phyloP scores from a whole-genome alignment of 2,113 vertebrate species.

The Gnathonemus longibarbis region DNA sequence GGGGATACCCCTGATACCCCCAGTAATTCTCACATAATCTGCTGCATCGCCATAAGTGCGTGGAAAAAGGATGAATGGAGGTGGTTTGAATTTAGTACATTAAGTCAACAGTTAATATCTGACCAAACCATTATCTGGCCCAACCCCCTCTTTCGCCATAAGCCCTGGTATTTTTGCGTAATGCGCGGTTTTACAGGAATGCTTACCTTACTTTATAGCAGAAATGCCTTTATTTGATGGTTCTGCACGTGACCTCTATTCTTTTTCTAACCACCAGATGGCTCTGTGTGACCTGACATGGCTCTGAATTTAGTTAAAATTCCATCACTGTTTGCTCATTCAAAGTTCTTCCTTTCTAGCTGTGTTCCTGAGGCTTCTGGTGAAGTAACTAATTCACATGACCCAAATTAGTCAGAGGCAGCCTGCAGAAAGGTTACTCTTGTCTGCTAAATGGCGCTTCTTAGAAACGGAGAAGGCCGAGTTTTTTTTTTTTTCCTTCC shows the following conservation, averaged over 20 bases:
- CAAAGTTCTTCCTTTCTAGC: constrained; percentile 29
- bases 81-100: not conserved
- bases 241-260: not conserved
- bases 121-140: not conserved
- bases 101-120: not conserved
- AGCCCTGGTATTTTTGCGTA: not conserved
- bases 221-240: not conserved
- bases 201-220: not conserved
- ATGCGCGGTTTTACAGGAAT: not conserved
- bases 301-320: constrained; percentile 28
- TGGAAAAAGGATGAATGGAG: not conserved
- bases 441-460: constrained; percentile 30
- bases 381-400: constrained; percentile 48
- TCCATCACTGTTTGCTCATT: constrained; percentile 50
- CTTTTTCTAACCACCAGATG: constrained; percentile 41
- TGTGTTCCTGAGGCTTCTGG: constrained; percentile 34
- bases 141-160: not conserved
- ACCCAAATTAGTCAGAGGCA: constrained; percentile 49
- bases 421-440: constrained; percentile 27
- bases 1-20: not conserved
- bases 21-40: not conserved
- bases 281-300: constrained; percentile 26
- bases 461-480: constrained; percentile 29
- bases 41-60: not conserved
- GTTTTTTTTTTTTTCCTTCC: constrained; percentile 14